phyloP scores from a whole-genome alignment of 2,113 vertebrate species.

The Dermatemys mawii region DNA sequence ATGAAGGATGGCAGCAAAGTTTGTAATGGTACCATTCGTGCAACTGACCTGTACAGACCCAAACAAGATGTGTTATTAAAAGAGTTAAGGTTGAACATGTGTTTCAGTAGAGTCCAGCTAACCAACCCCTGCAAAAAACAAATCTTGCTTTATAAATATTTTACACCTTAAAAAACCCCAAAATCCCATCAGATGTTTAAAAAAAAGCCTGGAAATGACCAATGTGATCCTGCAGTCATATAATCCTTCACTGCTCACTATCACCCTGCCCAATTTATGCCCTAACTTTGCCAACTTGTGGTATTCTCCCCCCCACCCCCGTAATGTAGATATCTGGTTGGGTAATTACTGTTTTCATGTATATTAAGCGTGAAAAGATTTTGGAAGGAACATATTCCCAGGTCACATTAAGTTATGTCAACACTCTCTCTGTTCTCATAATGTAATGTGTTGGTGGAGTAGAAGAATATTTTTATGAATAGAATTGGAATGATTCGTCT shows the following conservation, averaged over 20 bases:
- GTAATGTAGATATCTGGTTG: accelerated
- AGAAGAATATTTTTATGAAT: slow-evolving; percentile 71
- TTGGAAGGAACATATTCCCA: not conserved
- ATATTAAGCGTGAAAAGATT: not conserved
- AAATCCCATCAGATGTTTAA: not conserved
- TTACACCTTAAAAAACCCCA: not conserved
- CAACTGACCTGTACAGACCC: not conserved
- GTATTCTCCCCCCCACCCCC: not conserved
- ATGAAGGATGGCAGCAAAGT: not conserved
- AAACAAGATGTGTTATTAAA: not conserved
- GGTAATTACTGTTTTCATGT: not conserved
- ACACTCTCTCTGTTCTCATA: not conserved
- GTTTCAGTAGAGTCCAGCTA: not conserved
- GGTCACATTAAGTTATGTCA: not conserved
- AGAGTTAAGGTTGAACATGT: too few relatives aligned
- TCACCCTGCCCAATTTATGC: not conserved
- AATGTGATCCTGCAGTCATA: too few relatives aligned
- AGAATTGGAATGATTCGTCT: slow-evolving; percentile 72
- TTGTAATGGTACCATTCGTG: not conserved
- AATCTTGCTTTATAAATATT: not conserved
- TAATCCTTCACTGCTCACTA: not conserved
- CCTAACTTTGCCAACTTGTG: not conserved
- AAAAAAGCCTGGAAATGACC: too few relatives aligned
- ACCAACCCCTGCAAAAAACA: not conserved
- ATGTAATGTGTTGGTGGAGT: slow-evolving; percentile 67